Evolutionary conservation across 2,888 invertebrate species (phyloP).

Genomic region (Villa cingulata): DNA sequence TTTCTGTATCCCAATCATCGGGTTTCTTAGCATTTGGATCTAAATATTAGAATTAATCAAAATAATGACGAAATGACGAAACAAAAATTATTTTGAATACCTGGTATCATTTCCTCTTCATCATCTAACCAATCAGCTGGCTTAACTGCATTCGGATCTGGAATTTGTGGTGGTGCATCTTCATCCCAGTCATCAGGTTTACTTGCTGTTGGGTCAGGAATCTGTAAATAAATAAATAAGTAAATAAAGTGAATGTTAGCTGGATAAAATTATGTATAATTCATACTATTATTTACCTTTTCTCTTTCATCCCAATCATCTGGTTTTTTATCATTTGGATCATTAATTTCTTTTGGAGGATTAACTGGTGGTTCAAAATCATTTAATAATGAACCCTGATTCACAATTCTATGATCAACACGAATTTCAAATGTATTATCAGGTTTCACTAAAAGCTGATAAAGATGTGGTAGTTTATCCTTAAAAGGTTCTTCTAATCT

Average conservation of each 20-base stretch:
- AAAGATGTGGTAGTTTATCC: constrained; percentile 86
- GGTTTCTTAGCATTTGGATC: constrained; percentile 82
- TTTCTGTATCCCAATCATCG: constrained; percentile 92
- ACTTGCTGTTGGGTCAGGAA: constrained; percentile 71
- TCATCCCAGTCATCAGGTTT: constrained; percentile 99
- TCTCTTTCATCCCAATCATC: constrained; percentile 93
- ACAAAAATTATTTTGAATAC: constrained; percentile 12
- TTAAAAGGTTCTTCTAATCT: constrained; percentile 75
- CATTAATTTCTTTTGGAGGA: constrained; percentile 88
- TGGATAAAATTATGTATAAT: neutral
- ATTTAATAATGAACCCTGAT: constrained; percentile 72
- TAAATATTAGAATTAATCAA: constrained; percentile 3
- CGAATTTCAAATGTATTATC: constrained; percentile 69
- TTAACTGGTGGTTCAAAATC: constrained; percentile 91
- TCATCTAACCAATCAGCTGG: constrained; percentile 90
- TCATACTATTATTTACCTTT: constrained; percentile 38
- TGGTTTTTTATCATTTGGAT: constrained; percentile 74
- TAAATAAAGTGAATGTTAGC: neutral
- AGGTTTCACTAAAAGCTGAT: constrained; percentile 61
- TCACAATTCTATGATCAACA: constrained; percentile 71
- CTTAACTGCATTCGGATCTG: constrained; percentile 68
- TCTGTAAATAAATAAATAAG: constrained; percentile 35
- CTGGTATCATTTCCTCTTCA: constrained; percentile 68
- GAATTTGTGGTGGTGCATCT: constrained; percentile 76
- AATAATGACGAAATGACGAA: constrained; percentile 12